Percentiles rank a stretch among this genome's conserved stretches.
Evolutionary conservation across 2,113 vertebrate species (phyloP).

Genomic region (Gila orcuttii): DNA sequence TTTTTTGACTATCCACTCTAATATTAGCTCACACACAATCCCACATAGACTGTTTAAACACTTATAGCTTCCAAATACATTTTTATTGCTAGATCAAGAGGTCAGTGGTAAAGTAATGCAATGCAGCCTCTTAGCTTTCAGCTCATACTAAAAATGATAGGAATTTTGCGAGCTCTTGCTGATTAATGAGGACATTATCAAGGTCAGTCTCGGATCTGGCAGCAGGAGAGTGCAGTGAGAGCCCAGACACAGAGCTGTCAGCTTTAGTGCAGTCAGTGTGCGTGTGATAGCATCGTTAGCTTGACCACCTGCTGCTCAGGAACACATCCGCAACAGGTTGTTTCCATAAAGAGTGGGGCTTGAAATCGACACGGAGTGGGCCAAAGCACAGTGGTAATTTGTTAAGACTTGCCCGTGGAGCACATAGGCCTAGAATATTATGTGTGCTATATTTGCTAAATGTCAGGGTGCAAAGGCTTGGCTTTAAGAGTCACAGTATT

Average conservation of each 20-base stretch:
- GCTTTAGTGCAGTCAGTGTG: slow-evolving; percentile 1
- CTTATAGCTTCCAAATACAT: not conserved
- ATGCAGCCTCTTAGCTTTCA: not conserved
- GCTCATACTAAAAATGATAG: slow-evolving; percentile 7
- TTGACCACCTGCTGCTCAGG: slow-evolving; percentile 32
- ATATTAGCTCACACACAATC: not conserved
- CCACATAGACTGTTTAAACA: not conserved
- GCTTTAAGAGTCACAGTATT: not conserved
- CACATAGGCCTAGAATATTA: not conserved
- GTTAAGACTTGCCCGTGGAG: slow-evolving; percentile 6
- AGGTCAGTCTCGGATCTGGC: slow-evolving; percentile 40
- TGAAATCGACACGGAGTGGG: slow-evolving; percentile 14
- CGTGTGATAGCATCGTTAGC: slow-evolving; percentile 43
- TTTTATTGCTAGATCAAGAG: not conserved
- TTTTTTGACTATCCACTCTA: not conserved
- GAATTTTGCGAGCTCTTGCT: slow-evolving; percentile 12
- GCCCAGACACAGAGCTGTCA: slow-evolving; percentile 31
- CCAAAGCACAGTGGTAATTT: slow-evolving; percentile 9
- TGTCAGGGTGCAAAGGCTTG: not conserved
- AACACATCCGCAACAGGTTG: slow-evolving; percentile 16
- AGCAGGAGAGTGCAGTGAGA: slow-evolving; percentile 15
- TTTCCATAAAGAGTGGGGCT: slow-evolving; percentile 14
- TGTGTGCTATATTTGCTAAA: not conserved
- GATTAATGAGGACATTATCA: slow-evolving; percentile 37
- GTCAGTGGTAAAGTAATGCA: slow-evolving; percentile 13